A percentile compares a stretch with the other conserved stretches of the same genome.
Conservation (phyloP, 2,113 vertebrate species). For the Crypturellus undulatus region DNA sequence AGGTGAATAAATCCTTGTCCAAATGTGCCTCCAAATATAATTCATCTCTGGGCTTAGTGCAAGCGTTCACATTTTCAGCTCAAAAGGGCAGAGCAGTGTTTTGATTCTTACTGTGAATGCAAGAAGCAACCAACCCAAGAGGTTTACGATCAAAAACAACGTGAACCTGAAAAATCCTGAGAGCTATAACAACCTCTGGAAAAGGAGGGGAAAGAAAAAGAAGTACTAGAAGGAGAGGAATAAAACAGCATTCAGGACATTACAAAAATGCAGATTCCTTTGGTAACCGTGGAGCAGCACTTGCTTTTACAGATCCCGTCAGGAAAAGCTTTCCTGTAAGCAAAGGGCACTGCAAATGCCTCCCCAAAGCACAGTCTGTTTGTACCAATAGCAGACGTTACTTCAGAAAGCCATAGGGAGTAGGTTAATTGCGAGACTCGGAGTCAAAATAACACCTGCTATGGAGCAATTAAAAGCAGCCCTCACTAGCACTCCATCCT, state of each 20-base stretch:
- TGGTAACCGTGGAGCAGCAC: neutral
- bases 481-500: neutral
- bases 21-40: neutral
- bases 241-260: neutral
- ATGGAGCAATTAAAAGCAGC: slow-evolving; percentile 44
- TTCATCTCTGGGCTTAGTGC: neutral
- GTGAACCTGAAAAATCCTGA: neutral
- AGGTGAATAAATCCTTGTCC: neutral
- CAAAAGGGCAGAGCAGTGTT: neutral
- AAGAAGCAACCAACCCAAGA: neutral
- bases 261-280: neutral
- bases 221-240: neutral
- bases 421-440: slow-evolving; percentile 31
- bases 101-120: neutral
- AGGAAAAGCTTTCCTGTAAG: neutral
- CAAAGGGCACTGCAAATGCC: neutral
- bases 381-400: slow-evolving; percentile 20
- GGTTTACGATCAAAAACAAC: neutral
- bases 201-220: neutral
- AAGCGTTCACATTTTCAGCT: neutral
- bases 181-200: neutral
- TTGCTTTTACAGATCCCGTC: neutral
- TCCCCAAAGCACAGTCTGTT: neutral
- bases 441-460: slow-evolving; percentile 34
- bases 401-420: slow-evolving; percentile 4